phyloP scores from a whole-genome alignment of 2,113 vertebrate species.

The Clarias magur region DNA sequence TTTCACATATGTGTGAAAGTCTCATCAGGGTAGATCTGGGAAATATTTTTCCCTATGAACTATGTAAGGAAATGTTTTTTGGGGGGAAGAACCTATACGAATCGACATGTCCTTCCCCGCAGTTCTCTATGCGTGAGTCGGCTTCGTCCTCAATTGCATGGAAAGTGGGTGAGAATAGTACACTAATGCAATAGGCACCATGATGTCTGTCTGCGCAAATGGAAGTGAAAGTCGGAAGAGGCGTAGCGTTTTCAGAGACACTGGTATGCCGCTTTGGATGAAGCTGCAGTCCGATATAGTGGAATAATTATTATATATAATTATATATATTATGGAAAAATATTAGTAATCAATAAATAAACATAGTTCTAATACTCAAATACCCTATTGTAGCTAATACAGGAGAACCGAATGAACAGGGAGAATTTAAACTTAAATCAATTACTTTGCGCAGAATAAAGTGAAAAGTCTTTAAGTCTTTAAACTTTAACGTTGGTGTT shows the following conservation, averaged over 20 bases:
- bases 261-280: neutral
- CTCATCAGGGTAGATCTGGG: neutral
- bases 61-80: neutral
- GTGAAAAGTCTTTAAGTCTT: neutral
- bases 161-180: neutral
- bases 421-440: neutral
- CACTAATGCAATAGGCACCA: no score
- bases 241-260: neutral
- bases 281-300: neutral
- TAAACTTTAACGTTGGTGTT: neutral
- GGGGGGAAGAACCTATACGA: neutral
- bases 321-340: neutral
- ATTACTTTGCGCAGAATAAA: neutral
- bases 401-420: neutral
- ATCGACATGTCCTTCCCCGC: neutral
- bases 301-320: neutral
- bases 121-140: neutral
- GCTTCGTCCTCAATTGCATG: neutral
- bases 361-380: no score
- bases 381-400: no score
- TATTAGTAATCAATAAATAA: neutral
- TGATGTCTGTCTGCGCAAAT: neutral
- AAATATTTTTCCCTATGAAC: neutral
- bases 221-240: slow-evolving; percentile 7
- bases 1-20: neutral